These are phyloP conservation scores for Rhagophthalmus giganteus DNA, from an alignment of 2,888 invertebrate species.

Conservation along the genomic window DNA sequence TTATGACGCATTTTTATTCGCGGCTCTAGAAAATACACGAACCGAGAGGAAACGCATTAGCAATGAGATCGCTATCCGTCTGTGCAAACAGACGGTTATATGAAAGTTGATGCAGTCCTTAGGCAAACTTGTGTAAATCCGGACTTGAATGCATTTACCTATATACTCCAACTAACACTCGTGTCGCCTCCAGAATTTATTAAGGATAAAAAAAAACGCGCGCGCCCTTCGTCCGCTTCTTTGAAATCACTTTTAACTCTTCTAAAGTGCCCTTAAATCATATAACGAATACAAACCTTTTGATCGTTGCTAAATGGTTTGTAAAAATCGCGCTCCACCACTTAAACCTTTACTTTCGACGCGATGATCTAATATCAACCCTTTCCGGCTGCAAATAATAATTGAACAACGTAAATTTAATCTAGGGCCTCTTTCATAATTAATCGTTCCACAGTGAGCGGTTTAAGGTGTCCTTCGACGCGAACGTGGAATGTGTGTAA, in stretches of 20 bases:
- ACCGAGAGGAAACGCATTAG: constrained; percentile 32
- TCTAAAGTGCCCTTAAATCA: too few relatives aligned
- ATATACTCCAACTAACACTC: not conserved
- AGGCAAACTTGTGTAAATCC: not conserved
- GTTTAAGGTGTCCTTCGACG: constrained; percentile 40
- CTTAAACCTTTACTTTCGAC: too few relatives aligned
- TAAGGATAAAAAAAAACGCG: too few relatives aligned
- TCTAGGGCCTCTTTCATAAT: constrained; percentile 38
- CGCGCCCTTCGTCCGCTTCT: too few relatives aligned
- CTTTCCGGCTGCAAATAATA: constrained; percentile 15
- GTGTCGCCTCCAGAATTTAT: too few relatives aligned
- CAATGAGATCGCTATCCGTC: constrained; percentile 25
- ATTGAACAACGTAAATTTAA: constrained; percentile 28
- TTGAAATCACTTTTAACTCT: too few relatives aligned
- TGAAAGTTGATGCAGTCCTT: constrained; percentile 2
- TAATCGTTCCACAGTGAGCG: constrained; percentile 35
- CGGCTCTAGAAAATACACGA: constrained; percentile 24
- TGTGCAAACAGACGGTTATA: constrained; percentile 28
- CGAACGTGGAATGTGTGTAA: constrained; percentile 38
- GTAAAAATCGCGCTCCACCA: too few relatives aligned
- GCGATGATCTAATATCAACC: too few relatives aligned
- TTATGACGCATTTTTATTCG: constrained; percentile 45
- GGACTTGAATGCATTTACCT: not conserved
- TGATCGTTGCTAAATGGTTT: too few relatives aligned
- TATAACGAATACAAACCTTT: too few relatives aligned